phyloP scores from a whole-genome alignment of 2,888 invertebrate genomes.

The Leptothorax acervorum region DNA sequence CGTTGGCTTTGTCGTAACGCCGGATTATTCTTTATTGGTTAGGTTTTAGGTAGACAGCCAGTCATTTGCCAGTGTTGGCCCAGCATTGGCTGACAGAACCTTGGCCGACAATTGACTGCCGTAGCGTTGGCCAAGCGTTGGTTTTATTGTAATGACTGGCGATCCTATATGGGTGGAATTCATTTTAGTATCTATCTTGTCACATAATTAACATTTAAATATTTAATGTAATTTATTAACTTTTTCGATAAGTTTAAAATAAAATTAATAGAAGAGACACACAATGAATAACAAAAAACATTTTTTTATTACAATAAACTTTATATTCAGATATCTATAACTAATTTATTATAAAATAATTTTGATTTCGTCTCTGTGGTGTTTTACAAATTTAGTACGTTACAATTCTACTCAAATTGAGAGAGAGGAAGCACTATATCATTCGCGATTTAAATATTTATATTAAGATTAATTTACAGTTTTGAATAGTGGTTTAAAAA shows the following conservation, averaged over 20 bases:
- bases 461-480: not conserved
- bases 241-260: not conserved
- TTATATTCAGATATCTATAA: not conserved
- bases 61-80: no score
- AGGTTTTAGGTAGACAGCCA: no score
- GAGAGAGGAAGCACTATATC: no score
- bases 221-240: not conserved
- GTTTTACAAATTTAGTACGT: no score
- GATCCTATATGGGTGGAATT: no score
- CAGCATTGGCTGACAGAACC: no score
- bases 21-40: no score
- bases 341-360: constrained; percentile 8
- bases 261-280: not conserved
- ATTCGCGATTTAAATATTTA: not conserved
- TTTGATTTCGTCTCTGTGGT: not conserved
- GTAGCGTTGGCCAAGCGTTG: no score
- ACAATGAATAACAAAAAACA: not conserved
- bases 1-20: no score
- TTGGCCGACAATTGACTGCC: no score
- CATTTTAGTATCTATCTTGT: not conserved
- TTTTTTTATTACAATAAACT: not conserved
- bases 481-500: not conserved
- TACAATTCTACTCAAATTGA: no score
- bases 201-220: not conserved
- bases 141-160: no score